A percentile compares a stretch with the other conserved stretches of the same genome.
Conservation (phyloP, 1,140 invertebrate genomes). For the Paraescarpia echinospica region DNA sequence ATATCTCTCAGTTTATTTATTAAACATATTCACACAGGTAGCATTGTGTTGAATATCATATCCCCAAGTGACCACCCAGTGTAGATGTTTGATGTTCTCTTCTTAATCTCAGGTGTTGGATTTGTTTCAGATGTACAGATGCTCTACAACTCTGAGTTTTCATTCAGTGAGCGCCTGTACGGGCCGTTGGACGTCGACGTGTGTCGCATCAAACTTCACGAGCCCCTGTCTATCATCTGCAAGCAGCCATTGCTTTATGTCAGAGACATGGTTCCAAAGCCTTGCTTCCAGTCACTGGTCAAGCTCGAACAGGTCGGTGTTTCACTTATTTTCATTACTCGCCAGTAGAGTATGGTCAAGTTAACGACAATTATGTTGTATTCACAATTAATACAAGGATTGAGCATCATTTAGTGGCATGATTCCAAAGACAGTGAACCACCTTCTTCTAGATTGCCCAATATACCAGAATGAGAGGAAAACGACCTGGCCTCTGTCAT, state of each 20-base stretch:
- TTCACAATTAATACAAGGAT: too few relatives aligned
- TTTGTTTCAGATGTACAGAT: constrained; percentile 47
- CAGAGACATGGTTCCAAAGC: constrained; percentile 55
- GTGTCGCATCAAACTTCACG: constrained; percentile 54
- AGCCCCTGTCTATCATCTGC: constrained; percentile 50
- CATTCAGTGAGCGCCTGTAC: constrained; percentile 54
- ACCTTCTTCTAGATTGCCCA: too few relatives aligned
- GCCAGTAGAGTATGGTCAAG: too few relatives aligned
- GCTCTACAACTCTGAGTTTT: constrained; percentile 53
- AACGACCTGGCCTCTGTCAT: too few relatives aligned
- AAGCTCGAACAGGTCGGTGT: constrained; percentile 50
- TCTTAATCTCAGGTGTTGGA: neutral
- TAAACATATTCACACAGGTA: too few relatives aligned
- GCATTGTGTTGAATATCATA: too few relatives aligned
- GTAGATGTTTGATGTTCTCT: neutral
- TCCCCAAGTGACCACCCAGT: too few relatives aligned
- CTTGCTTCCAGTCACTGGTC: constrained; percentile 53
- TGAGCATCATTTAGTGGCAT: too few relatives aligned
- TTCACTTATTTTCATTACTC: constrained; percentile 3
- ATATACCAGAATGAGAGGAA: too few relatives aligned
- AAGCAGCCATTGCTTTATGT: constrained; percentile 55
- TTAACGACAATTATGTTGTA: too few relatives aligned
- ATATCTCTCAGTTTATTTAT: too few relatives aligned
- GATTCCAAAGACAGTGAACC: too few relatives aligned
- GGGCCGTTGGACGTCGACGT: constrained; percentile 54